Evolutionary conservation across 2,797 vertebrate genomes (phyloP).

Genomic region (Phylloscopus collybita): DNA sequence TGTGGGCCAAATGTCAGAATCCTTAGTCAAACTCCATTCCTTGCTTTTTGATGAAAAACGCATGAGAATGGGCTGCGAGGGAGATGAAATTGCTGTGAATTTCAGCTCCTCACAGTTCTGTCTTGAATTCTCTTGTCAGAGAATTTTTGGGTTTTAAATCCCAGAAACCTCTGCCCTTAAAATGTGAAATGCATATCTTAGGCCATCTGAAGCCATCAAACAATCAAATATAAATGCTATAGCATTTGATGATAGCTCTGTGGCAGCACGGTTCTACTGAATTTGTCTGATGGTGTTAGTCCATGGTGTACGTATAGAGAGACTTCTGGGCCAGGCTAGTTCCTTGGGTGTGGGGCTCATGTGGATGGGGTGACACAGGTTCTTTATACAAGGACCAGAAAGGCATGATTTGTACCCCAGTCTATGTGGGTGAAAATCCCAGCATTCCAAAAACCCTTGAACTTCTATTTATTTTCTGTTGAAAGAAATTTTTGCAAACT

Average conservation of each 20-base stretch:
- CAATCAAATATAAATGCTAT: not conserved
- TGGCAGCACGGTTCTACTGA: accelerated
- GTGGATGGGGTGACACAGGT: not conserved
- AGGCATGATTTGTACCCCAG: not conserved
- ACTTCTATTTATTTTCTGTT: not conserved
- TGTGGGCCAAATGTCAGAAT: conserved; percentile 11
- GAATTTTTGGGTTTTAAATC: not conserved
- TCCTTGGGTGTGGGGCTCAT: not conserved
- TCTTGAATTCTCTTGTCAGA: not conserved
- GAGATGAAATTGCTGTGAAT: not conserved
- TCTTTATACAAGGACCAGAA: not conserved
- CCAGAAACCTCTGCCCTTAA: not conserved
- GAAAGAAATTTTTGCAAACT: not conserved
- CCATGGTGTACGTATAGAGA: not conserved
- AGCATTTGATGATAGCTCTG: not conserved
- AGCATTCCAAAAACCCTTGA: not conserved
- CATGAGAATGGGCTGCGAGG: not conserved
- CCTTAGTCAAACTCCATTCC: not conserved
- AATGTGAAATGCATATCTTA: not conserved
- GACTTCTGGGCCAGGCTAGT: not conserved
- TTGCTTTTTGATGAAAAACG: not conserved
- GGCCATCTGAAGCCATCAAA: not conserved
- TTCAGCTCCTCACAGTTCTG: not conserved
- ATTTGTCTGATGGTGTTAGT: not conserved
- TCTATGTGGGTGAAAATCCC: accelerated